Evolutionary conservation across 2,888 invertebrate genomes (phyloP), one percentile per base, ranked within the genome.

Genomic region (Platycheirus rosarum): DNA sequence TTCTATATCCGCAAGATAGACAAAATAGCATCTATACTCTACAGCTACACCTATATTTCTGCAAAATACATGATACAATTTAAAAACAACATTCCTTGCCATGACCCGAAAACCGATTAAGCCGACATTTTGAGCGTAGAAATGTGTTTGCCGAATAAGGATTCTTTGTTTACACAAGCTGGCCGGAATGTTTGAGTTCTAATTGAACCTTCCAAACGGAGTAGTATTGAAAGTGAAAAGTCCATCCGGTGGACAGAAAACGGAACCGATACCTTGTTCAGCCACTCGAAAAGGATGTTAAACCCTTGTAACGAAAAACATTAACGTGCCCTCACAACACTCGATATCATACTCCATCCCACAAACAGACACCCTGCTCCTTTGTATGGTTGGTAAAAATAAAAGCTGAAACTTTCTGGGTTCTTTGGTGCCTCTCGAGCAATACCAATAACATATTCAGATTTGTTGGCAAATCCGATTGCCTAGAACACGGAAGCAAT

Each of bases 121-220:
- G 29, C 44, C 44, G 32, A 60, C 44, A 60, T 29, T 44, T 29
- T 55, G 60, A 18, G 23, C 8, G 29, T 8, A 3, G 8, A 32
- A 7, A 32, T 32, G 8, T 40, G 37, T 40, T 20, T 20, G 48
- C 48, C 2, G 11, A 20, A 37, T 20, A 37, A 48, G 51, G 13
- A 37, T 35, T 60, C 44, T 65, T 75, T 57, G 69, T 53, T 48
- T 37, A 13, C 26, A 14, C 26, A 49, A 23, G 37, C 42, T 32
- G 26, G 23, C 42, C 26, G 0, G n/a, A 20, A 9, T 70, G 29
- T 66, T 55, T 76, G 66, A 37, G 65, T 29, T 48, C 60, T 80
- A 80, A 80, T 80, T 76, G 80, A 76, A 80, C 80, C 53, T 62
- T 70, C 74, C 76, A 80, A 70, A 75, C 65, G 51, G 65, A 60